phyloP scores from a whole-genome alignment of 2,888 invertebrate genomes.

The Piscicola geometra region DNA sequence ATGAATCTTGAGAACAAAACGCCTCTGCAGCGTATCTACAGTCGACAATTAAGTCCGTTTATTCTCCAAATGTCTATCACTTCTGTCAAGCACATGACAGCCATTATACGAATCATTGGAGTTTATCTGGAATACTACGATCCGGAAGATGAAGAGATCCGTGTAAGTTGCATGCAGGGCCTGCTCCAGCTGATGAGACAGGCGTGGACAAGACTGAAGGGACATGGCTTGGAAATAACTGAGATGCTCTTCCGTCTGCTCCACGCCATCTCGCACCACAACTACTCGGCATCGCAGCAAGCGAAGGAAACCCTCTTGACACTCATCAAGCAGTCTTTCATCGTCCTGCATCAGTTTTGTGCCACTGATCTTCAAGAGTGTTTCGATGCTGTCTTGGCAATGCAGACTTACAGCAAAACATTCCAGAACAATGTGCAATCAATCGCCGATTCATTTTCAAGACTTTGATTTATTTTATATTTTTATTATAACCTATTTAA shows the following conservation, averaged over 20 bases:
- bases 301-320: background rate
- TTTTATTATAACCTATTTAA: no score
- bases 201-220: background rate
- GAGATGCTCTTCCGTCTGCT: background rate
- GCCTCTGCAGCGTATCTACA: conserved; percentile 1
- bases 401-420: conserved; percentile 2
- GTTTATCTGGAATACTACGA: background rate
- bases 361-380: background rate
- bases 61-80: background rate
- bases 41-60: background rate
- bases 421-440: background rate
- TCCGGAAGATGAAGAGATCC: background rate
- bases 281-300: background rate
- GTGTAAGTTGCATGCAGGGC: background rate
- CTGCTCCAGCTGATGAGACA: background rate
- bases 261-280: conserved; percentile 11
- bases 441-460: no score
- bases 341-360: background rate
- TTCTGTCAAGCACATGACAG: background rate
- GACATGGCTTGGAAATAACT: background rate
- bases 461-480: no score
- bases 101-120: background rate
- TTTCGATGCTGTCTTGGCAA: background rate
- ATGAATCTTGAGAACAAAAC: conserved; percentile 8
- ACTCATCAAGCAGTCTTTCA: background rate